Percentiles rank a stretch among this genome's conserved stretches.
These are phyloP conservation scores for Dufourea novaeangliae DNA, from an alignment of 1,140 invertebrate genomes.

Conservation along the genomic window DNA sequence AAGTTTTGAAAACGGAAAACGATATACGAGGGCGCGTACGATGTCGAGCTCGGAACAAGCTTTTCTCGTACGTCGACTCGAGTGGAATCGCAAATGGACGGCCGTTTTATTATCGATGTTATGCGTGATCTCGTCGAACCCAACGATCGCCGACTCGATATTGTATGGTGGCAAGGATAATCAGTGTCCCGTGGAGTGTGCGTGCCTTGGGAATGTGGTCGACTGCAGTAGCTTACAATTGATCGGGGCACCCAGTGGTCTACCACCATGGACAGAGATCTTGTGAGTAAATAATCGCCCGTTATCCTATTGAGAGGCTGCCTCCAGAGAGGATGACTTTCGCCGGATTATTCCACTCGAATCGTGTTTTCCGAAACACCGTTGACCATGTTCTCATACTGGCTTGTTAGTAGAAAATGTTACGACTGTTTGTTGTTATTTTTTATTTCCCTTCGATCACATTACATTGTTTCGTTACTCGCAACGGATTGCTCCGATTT, in stretches of 20 bases:
- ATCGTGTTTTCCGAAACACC: background rate
- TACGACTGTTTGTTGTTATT: conserved; percentile 1
- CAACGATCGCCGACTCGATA: conserved; percentile 15
- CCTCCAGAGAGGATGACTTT: background rate
- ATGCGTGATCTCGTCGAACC: conserved; percentile 18
- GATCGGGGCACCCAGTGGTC: conserved; percentile 74
- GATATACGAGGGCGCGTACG: conserved; percentile 24
- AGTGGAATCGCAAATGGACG: conserved; percentile 17
- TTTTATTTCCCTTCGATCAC: background rate
- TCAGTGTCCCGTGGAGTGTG: conserved; percentile 77
- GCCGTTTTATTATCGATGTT: conserved; percentile 6
- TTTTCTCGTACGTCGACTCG: conserved; percentile 21
- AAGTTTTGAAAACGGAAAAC: conserved; percentile 39
- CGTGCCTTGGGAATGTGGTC: conserved; percentile 76
- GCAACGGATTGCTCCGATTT: background rate
- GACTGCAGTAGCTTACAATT: conserved; percentile 74
- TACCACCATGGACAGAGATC: conserved; percentile 78
- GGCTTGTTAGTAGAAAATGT: background rate
- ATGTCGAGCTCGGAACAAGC: conserved; percentile 50
- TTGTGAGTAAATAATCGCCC: conserved; percentile 71
- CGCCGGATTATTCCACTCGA: background rate
- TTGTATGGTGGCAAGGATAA: conserved; percentile 34
- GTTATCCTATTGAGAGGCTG: conserved; percentile 22
- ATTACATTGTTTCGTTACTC: background rate
- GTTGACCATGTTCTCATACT: background rate